These are phyloP conservation scores for Cryptocheilus praepositus DNA, from an alignment of 2,888 invertebrate genomes.

Conservation along the genomic window DNA sequence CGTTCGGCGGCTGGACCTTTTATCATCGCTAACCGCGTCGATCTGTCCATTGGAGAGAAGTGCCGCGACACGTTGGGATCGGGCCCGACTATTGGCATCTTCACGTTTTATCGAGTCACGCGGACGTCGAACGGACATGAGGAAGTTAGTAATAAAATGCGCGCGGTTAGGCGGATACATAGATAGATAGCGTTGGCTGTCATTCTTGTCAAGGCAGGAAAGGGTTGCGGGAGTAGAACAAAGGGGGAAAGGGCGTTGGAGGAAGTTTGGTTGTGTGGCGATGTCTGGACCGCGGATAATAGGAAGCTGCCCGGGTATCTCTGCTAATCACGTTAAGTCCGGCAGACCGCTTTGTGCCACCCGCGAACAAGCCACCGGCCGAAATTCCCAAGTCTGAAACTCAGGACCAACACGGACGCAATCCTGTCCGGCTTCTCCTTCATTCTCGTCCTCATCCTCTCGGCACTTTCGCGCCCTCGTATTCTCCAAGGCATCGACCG, in stretches of 20 bases:
- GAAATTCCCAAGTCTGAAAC: conserved; percentile 66
- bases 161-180: not conserved
- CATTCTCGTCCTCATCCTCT: conserved; percentile 38
- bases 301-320: conserved; percentile 70
- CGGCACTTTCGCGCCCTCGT: conserved; percentile 23
- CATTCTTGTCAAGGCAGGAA: conserved; percentile 39
- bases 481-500: conserved; percentile 6
- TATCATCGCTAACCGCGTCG: conserved; percentile 23
- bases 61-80: no score
- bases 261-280: conserved; percentile 51
- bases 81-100: no score
- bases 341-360: conserved; percentile 71
- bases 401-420: conserved; percentile 52
- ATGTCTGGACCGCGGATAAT: conserved; percentile 73
- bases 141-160: no score
- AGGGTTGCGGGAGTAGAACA: conserved; percentile 50
- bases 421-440: conserved; percentile 48
- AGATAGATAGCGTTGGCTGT: conserved; percentile 50
- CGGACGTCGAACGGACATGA: no score
- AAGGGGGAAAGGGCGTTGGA: conserved; percentile 26
- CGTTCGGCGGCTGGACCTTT: conserved; percentile 16
- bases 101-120: no score
- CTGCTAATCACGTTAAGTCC: conserved; percentile 74
- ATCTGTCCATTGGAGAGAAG: no score
- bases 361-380: conserved; percentile 62